Evolutionary conservation across 2,888 invertebrate genomes (phyloP).

Genomic region (Drepanosiphum platanoidis): DNA sequence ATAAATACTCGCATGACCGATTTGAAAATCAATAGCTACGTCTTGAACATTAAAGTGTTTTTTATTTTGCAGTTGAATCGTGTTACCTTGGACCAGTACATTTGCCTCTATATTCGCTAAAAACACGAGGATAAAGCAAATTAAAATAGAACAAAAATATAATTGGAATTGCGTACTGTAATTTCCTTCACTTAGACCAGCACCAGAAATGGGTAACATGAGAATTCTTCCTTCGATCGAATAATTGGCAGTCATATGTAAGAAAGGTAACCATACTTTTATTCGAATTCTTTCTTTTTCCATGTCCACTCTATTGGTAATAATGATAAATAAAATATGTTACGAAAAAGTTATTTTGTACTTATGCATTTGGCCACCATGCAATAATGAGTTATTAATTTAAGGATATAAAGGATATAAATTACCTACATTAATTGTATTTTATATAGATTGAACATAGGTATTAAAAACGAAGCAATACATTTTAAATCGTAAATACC

Average conservation of each 20-base stretch:
- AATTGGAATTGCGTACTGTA: slow-evolving; percentile 63
- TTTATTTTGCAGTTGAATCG: slow-evolving; percentile 69
- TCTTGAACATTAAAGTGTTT: slow-evolving; percentile 73
- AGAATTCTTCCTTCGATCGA: slow-evolving; percentile 76
- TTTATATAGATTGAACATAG: not conserved
- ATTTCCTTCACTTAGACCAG: slow-evolving; percentile 63
- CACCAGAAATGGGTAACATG: slow-evolving; percentile 78
- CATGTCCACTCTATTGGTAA: slow-evolving; percentile 70
- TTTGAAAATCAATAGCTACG: slow-evolving; percentile 75
- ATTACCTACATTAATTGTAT: not conserved
- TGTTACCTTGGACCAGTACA: slow-evolving; percentile 73
- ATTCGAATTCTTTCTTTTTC: slow-evolving; percentile 72
- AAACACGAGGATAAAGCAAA: slow-evolving; percentile 63
- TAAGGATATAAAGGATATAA: too few species aligned
- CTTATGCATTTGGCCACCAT: too few species aligned
- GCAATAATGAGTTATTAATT: too few species aligned
- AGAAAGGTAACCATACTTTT: slow-evolving; percentile 74
- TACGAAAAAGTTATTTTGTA: too few species aligned
- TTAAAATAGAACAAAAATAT: slow-evolving; percentile 2
- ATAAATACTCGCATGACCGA: slow-evolving; percentile 74
- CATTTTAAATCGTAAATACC: too few species aligned
- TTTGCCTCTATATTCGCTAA: slow-evolving; percentile 76
- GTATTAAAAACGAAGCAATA: not conserved
- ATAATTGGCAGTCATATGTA: slow-evolving; percentile 76
- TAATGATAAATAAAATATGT: slow-evolving; percentile 64